Evolutionary conservation across 64 coral and sea anemone genomes (phyloP).

Genomic region (Stichodactyla mertensii): DNA sequence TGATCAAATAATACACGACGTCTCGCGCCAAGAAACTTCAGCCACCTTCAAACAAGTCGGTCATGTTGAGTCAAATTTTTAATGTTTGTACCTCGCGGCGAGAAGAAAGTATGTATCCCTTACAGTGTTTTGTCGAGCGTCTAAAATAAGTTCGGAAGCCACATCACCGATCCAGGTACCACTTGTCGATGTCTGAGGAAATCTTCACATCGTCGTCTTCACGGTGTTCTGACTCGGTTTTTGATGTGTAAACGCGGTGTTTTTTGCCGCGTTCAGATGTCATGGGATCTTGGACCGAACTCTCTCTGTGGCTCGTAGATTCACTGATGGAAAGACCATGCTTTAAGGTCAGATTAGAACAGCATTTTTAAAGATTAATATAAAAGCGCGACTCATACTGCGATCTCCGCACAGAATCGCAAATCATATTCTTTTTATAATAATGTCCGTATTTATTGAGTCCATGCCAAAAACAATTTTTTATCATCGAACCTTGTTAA

Average conservation of each 20-base stretch:
- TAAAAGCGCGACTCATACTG: neutral
- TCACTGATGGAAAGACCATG: slow-evolving; percentile 71
- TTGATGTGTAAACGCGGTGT: neutral
- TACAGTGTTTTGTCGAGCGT: neutral
- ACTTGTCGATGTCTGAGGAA: neutral
- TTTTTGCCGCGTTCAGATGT: slow-evolving; percentile 1
- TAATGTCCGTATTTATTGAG: neutral
- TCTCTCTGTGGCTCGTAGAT: slow-evolving; percentile 79
- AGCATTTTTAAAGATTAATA: neutral
- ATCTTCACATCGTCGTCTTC: neutral
- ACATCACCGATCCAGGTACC: neutral
- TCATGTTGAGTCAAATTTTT: neutral
- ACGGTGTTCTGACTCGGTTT: neutral
- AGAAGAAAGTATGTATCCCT: neutral
- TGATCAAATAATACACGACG: slow-evolving; percentile 7
- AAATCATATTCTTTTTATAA: neutral
- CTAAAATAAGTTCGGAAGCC: neutral
- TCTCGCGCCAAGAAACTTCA: neutral
- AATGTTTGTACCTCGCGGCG: neutral
- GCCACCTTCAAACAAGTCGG: neutral
- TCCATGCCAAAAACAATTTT: neutral
- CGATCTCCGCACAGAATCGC: neutral
- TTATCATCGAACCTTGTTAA: neutral
- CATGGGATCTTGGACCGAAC: slow-evolving; percentile 70
- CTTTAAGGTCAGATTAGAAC: slow-evolving; percentile 63